Evolutionary conservation across 2,888 invertebrate genomes (phyloP), one percentile per base, ranked within the genome.

Genomic region (Agrochola litura): DNA sequence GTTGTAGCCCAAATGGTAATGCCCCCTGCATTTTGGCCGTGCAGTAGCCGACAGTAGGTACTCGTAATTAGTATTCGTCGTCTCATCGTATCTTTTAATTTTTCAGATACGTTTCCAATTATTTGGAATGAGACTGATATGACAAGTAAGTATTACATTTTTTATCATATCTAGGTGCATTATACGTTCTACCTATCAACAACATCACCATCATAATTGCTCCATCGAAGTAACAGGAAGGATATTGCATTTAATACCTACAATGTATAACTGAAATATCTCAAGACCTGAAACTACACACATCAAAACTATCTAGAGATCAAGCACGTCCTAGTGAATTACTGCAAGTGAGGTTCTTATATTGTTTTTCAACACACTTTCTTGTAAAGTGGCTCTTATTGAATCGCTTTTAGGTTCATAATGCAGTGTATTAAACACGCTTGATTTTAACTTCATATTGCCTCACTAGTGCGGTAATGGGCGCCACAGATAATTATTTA

Each of bases 51-150:
- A 46, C 19, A 25, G 19, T 46, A 30, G 8, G 30, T 52, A 52
- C 22, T 49, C 5, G 14, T 30, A 49, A 49, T 30, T 49, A 49
- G 12, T 25, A 9, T 37, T 58, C n/a, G 4, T 58, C 16, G 6
- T 37, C 58, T 58, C 46, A 73, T 73, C 16, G n/a, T 43, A 56
- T 4, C 1, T 54, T 66, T 79, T 69, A 16, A 10, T 8, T 82
- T 68, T 80, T 61, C 80, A 80, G 80, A 58, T 30, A 76, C 69
- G 25, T 22, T 76, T 63, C 49, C 68, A 70, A 19, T 69, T 76
- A 19, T 69, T 73, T 19, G 54, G 2, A 82, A 81, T 66, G 60
- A 9, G 60, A 70, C 77, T 46, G 49, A 22, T 52, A 30, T 37
- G 25, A 60, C 37, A 61, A 46, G 83, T 81, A 82, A 77, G 77